phyloP scores from a whole-genome alignment of 92 coral and sea anemone genomes.

The Bergia puertoricense region DNA sequence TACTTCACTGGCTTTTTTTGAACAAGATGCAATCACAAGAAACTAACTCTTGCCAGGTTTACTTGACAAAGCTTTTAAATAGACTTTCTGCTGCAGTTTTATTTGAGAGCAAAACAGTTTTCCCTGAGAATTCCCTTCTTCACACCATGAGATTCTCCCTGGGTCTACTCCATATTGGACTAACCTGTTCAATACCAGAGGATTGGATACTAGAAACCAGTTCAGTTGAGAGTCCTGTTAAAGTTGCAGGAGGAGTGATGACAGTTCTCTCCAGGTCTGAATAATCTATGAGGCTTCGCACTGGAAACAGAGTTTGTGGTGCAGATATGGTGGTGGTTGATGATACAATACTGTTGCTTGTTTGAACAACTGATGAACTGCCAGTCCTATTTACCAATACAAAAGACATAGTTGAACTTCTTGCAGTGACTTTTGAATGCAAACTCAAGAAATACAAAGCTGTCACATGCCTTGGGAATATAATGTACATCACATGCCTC shows the following conservation, averaged over 20 bases:
- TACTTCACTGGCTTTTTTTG: too few relatives aligned
- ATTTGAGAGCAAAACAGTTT: background rate
- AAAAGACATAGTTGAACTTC: background rate
- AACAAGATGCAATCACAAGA: too few relatives aligned
- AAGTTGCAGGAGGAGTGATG: constrained; percentile 47
- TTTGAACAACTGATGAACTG: background rate
- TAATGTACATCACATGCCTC: too few relatives aligned
- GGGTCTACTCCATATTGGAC: background rate
- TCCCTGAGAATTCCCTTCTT: background rate
- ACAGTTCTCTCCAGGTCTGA: constrained; percentile 75
- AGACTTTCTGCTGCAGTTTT: background rate
- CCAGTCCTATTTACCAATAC: background rate
- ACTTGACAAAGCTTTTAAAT: too few relatives aligned
- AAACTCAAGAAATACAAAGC: too few relatives aligned
- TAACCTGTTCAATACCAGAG: constrained; percentile 28
- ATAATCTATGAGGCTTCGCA: constrained; percentile 77
- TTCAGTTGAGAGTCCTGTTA: constrained; percentile 13
- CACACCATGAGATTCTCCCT: background rate
- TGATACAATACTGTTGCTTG: constrained; percentile 8
- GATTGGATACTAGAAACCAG: constrained; percentile 36
- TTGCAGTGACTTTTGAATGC: too few relatives aligned
- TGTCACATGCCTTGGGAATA: too few relatives aligned
- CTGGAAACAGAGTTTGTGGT: constrained; percentile 39
- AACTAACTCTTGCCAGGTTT: too few relatives aligned
- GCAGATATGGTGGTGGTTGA: constrained; percentile 40